Conservation (phyloP, 2,888 invertebrate species). For the Hybos culiciformis region DNA sequence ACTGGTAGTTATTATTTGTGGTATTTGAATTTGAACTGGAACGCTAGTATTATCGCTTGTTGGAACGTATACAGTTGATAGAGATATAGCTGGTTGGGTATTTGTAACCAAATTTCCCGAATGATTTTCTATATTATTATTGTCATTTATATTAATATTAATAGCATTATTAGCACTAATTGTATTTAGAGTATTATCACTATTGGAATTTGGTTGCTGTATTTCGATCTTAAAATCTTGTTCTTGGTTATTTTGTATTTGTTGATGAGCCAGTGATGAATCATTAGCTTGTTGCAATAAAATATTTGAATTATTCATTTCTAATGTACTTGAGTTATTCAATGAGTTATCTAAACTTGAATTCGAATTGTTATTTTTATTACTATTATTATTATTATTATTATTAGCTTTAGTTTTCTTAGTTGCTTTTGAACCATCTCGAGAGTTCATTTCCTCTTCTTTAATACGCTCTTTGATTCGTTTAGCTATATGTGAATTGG, state of each 20-base stretch:
- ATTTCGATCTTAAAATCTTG: too few species aligned
- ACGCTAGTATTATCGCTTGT: constrained; percentile 43
- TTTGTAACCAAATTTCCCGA: constrained; percentile 6
- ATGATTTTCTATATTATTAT: not conserved
- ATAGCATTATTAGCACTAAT: not conserved
- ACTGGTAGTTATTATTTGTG: constrained; percentile 32
- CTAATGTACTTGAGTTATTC: not conserved
- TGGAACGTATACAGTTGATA: constrained; percentile 31
- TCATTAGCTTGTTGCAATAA: not conserved
- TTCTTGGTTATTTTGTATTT: not conserved
- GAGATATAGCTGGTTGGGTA: constrained; percentile 14
- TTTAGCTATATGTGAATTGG: constrained; percentile 62
- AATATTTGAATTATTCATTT: not conserved
- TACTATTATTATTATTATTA: constrained; percentile 1
- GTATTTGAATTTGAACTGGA: constrained; percentile 53
- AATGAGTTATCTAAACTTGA: not conserved
- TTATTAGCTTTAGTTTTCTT: constrained; percentile 4
- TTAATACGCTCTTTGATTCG: constrained; percentile 61
- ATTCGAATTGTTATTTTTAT: constrained; percentile 2
- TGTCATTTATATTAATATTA: constrained; percentile 3
- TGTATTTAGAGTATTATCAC: not conserved
- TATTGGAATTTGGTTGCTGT: not conserved
- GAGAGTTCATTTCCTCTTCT: constrained; percentile 30
- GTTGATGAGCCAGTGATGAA: not conserved
- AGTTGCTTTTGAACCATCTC: not conserved